phyloP scores from a whole-genome alignment of 2,797 vertebrate species.

The Pagetopsis macropterus region DNA sequence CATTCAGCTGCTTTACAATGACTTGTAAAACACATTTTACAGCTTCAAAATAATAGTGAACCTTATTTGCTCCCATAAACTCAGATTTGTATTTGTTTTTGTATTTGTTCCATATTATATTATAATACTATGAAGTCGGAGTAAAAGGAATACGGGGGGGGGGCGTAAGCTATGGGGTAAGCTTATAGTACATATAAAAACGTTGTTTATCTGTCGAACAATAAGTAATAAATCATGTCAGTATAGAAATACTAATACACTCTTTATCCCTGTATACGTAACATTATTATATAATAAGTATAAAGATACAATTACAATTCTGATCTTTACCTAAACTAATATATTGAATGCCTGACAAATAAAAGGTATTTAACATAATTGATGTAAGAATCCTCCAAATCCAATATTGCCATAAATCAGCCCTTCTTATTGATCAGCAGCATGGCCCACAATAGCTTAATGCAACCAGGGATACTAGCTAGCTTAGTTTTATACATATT shows the following conservation, averaged over 20 bases:
- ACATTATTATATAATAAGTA: background rate
- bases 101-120: too few species aligned
- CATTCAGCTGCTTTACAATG: too few species aligned
- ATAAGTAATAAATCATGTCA: background rate
- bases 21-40: too few species aligned
- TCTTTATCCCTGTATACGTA: background rate
- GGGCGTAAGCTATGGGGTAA: conserved; percentile 7
- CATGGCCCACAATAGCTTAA: background rate
- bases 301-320: background rate
- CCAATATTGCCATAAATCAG: conserved; percentile 6
- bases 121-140: background rate
- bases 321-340: background rate
- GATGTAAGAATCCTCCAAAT: conserved; percentile 3
- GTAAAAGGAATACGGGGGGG: conserved; percentile 11
- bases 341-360: conserved; percentile 1
- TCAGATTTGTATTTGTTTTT: conserved; percentile 35
- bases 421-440: conserved; percentile 1
- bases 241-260: background rate
- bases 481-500: background rate
- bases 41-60: too few species aligned
- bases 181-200: conserved; percentile 2
- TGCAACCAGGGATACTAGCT: background rate
- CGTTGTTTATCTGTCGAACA: background rate
- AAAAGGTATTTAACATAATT: conserved; percentile 8
- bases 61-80: too few species aligned